Base-by-base conservation (phyloP, 2,113 vertebrate species). In the Leucopsar rothschildi region DNA sequence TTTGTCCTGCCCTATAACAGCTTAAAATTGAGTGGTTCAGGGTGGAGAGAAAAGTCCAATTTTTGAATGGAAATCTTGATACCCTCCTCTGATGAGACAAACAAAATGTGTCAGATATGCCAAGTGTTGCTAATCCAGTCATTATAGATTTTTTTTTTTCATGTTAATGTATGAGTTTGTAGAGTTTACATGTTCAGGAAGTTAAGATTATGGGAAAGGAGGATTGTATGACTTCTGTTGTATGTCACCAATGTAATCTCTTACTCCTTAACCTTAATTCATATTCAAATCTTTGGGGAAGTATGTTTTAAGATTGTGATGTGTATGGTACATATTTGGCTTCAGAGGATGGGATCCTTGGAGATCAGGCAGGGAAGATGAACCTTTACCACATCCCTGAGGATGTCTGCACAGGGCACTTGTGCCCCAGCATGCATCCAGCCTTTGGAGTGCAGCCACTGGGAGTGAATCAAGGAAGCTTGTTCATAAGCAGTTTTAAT, bases 351-450 rank as follows among this genome's bases (percentile, higher is more conserved):
- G 68, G 40, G 65, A 40, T 72, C 5, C 23, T 55, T 60, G 28
- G 39, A 69, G 45, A 33, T 33, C 5, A 2, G 6, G 27, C 45
- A 81, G 33, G 47, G 39, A 70, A 70, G 15, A 20, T 25, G 39
- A 39, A 59, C 35, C 7, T 79, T 50, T 18, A 28, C 15, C 0
- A 1, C 25, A 35, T 39, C 5, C 0, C 21, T 55, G 49, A 70
- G 6, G 7, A 15, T 45, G 18, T 39, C 42, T 68, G 18, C 33
- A 2, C 2, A 12, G 27, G 12, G 11, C 4, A 24, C 47, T 52
- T 6, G 1, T 56, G 70, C 20, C 33, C 23, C 27, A 65, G 49
- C 18, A 29, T 1, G 6, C 0, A 2, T 25, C 25, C 12, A 73
- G 27, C n/a, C 68, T 59, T 66, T 2, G 3, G 50, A 80, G 28